Evolutionary conservation across 2,888 invertebrate genomes (phyloP).

Genomic region (Morpho achilles): DNA sequence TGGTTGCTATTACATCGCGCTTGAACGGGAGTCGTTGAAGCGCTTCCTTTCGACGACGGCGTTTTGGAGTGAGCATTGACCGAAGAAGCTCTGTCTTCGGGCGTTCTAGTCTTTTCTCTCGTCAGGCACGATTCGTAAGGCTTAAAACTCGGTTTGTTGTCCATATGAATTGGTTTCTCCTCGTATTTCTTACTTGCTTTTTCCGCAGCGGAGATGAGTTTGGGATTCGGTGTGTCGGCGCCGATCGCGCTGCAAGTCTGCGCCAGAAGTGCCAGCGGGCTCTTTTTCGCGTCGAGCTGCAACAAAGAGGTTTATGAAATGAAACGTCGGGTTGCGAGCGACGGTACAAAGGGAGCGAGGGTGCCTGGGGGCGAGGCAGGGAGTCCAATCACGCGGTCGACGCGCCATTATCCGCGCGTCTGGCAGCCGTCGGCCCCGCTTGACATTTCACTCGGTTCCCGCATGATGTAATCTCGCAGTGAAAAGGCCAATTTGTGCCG

Average conservation of each 20-base stretch:
- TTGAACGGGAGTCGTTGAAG: constrained; percentile 71
- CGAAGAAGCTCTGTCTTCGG: constrained; percentile 81
- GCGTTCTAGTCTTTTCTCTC: constrained; percentile 83
- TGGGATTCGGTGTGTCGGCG: constrained; percentile 89
- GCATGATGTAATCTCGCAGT: constrained; percentile 80
- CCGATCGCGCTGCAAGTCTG: constrained; percentile 99
- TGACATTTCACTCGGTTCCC: constrained; percentile 79
- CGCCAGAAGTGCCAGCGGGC: constrained; percentile 95
- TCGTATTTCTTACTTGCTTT: constrained; percentile 83
- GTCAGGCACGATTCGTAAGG: constrained; percentile 85
- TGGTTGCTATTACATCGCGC: constrained; percentile 87
- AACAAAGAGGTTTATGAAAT: constrained; percentile 80
- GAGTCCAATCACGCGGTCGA: constrained; percentile 77
- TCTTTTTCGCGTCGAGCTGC: constrained; percentile 98
- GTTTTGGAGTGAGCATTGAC: constrained; percentile 76
- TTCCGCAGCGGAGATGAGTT: constrained; percentile 86
- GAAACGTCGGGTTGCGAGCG: constrained; percentile 74
- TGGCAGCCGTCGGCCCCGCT: constrained; percentile 78
- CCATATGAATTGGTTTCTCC: constrained; percentile 81
- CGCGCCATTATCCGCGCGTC: constrained; percentile 79
- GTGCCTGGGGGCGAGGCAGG: constrained; percentile 49
- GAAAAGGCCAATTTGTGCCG: constrained; percentile 80
- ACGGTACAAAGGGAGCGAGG: constrained; percentile 72
- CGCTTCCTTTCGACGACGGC: constrained; percentile 77
- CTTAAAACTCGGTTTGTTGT: constrained; percentile 84